Evolutionary conservation across 2,113 vertebrate species (phyloP), one percentile per base, ranked within the genome.

Genomic region (Hippolais icterina): DNA sequence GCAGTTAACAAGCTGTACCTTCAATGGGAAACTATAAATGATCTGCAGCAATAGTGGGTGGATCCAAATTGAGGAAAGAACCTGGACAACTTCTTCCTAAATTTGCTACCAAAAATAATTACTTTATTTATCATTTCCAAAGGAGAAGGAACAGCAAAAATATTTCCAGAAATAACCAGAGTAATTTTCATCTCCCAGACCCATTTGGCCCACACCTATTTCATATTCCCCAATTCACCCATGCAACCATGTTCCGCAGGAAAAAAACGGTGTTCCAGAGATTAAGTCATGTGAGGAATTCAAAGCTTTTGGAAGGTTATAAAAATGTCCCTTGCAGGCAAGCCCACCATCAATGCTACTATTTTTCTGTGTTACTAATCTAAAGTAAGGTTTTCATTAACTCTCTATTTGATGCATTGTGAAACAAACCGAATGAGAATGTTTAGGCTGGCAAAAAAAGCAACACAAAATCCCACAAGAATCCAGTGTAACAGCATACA

Each of bases 381-480:
- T 88, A 65, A 93, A 88, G 64, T 66, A 93, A 91, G 82, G 66
- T 91, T 91, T 96, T 85, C 87, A 88, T 94, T 95, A 93, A 85
- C 59, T 77, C 74, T 37, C 64, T 83, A 77, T 84, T 96, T 93
- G 87, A 70, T 91, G 75, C 33, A 90, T 77, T 85, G 75, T 87
- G 93, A 87, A 96, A 65, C 33, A 93, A 96, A 91, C 23, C 0
- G 0, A 82, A 87, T 89, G 24, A 76, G 50, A 95, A 90, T 44
- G 59, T 72, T 87, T 76, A 91, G 72, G 35, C 76, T 41, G 33
- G 42, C 23, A 78, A 84, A 88, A 87, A 74, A 52, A 61, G 9
- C 56, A 60, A 41, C 18, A 61, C 39, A 64, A 87, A 97, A 76
- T 91, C 81, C 91, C 84, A 63, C 46, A 83, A 83, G 84, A 88